phyloP scores from a whole-genome alignment of 1,140 invertebrate genomes.

The Brevipalpus yothersi region DNA sequence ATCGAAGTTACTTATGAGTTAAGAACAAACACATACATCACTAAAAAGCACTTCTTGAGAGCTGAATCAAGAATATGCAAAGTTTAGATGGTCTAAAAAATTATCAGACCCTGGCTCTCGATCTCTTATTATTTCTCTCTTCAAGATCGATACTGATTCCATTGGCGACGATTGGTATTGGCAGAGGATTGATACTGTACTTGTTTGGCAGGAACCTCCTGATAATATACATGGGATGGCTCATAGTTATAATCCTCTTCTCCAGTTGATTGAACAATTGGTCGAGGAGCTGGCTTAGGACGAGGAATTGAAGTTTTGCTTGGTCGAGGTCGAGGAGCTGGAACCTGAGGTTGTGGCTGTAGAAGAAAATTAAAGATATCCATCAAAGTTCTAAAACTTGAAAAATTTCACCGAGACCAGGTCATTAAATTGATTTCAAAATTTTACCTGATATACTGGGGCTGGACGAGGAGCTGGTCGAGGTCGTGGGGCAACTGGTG shows the following conservation, averaged over 20 bases:
- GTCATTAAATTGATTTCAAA: background rate
- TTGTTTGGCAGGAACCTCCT: background rate
- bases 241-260: background rate
- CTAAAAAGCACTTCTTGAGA: too few relatives aligned
- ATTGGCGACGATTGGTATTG: background rate
- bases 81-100: too few relatives aligned
- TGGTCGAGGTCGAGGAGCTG: background rate
- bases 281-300: background rate
- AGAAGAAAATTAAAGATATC: background rate
- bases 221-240: background rate
- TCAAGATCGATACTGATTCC: background rate
- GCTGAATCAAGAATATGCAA: too few relatives aligned
- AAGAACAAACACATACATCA: too few relatives aligned
- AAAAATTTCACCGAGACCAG: background rate
- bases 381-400: background rate
- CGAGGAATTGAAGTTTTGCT: background rate
- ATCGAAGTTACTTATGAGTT: too few relatives aligned
- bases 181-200: background rate
- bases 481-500: background rate
- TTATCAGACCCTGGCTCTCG: too few relatives aligned
- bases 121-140: background rate
- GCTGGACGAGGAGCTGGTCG: background rate
- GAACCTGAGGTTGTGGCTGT: background rate
- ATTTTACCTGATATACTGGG: slow-evolving; percentile 2
- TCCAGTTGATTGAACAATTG: background rate